Evolutionary conservation across 2,797 vertebrate species (phyloP).

Genomic region (Syndactyla subalaris): DNA sequence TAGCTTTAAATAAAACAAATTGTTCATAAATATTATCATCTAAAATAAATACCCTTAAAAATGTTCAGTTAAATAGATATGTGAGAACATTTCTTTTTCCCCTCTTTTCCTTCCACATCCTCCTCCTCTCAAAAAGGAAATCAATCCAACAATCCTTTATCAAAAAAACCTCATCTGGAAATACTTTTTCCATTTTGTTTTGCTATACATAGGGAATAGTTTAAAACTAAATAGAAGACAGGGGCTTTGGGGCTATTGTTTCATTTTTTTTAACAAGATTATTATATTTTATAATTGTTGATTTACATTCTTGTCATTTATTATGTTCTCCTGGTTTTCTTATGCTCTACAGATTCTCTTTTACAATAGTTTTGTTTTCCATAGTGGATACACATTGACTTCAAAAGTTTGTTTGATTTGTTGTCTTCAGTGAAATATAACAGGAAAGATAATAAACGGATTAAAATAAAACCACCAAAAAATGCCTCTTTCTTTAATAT

Average conservation of each 20-base stretch:
- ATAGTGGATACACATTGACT: not conserved
- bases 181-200: not conserved
- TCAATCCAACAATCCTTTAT: not conserved
- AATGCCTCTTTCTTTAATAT: not conserved
- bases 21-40: not conserved
- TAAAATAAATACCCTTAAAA: not conserved
- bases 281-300: not conserved
- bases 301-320: not conserved
- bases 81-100: not conserved
- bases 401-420: not conserved
- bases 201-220: not conserved
- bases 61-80: not conserved
- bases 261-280: not conserved
- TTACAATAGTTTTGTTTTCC: not conserved
- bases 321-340: not conserved
- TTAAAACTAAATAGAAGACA: not conserved
- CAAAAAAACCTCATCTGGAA: not conserved
- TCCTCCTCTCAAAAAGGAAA: not conserved
- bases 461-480: not conserved
- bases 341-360: not conserved
- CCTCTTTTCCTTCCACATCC: not conserved
- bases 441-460: not conserved
- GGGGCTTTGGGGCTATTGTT: accelerated
- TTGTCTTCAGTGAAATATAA: not conserved
- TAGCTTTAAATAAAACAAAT: not conserved